Conservation (phyloP, 1,140 invertebrate genomes). For the Drosophila kanapiae region DNA sequence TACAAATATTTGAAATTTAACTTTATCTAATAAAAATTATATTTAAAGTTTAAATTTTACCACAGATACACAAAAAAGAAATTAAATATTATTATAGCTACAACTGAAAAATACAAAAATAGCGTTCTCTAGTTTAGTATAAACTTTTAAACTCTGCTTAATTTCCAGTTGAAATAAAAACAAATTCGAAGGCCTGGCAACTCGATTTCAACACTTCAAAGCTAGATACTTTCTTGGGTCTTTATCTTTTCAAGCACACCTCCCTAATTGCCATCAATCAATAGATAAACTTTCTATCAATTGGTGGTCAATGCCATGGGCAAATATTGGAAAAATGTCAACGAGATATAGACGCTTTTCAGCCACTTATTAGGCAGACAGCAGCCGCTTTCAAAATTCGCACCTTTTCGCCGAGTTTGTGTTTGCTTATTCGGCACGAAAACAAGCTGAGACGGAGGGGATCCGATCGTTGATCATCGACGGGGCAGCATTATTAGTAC, state of each 20-base stretch:
- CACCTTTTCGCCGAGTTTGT: constrained; percentile 55
- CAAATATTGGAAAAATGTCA: constrained; percentile 49
- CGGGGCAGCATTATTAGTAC: too few relatives aligned
- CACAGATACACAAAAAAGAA: not conserved
- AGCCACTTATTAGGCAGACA: constrained; percentile 5
- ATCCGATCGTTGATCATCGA: constrained; percentile 66
- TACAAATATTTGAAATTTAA: not conserved
- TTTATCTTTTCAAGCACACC: constrained; percentile 28
- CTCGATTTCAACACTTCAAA: not conserved
- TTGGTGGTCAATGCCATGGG: constrained; percentile 23
- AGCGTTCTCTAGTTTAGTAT: too few relatives aligned
- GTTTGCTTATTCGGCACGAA: constrained; percentile 43
- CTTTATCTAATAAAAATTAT: not conserved
- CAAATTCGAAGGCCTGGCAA: too few relatives aligned
- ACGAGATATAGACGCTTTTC: constrained; percentile 31
- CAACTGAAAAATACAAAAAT: not conserved
- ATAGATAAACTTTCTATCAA: constrained; percentile 55
- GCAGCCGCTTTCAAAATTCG: constrained; percentile 68
- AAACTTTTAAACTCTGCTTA: too few relatives aligned
- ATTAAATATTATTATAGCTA: not conserved
- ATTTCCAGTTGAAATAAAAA: too few relatives aligned
- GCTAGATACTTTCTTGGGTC: not conserved
- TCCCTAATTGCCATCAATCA: constrained; percentile 46
- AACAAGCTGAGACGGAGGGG: constrained; percentile 12
- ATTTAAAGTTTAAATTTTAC: not conserved